phyloP scores from a whole-genome alignment of 30 jellyfish, hydroid and myxozoan genomes.

The Catostylus mosaicus region DNA sequence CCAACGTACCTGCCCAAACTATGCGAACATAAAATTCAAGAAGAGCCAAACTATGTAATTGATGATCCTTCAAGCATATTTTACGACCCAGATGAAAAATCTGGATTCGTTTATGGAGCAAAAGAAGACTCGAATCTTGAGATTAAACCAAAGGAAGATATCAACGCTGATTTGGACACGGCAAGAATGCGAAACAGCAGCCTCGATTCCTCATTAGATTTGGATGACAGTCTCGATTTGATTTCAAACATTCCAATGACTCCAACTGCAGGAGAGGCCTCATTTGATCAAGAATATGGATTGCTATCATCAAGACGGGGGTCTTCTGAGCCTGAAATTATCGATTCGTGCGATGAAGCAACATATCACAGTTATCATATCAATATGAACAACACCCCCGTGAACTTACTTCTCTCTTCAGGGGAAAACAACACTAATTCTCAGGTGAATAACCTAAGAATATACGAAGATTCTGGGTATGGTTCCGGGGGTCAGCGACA shows the following conservation, averaged over 20 bases:
- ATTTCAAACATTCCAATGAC: constrained; percentile 61
- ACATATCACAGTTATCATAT: constrained; percentile 37
- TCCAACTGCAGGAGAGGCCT: constrained; percentile 48
- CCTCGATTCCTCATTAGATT: constrained; percentile 69
- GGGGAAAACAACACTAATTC: constrained; percentile 35
- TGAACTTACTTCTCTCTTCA: constrained; percentile 44
- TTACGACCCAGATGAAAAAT: constrained; percentile 96
- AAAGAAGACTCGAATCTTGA: constrained; percentile 29
- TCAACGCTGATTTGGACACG: not conserved
- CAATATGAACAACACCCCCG: constrained; percentile 45
- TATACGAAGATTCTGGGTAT: constrained; percentile 90
- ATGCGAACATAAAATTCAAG: constrained; percentile 88
- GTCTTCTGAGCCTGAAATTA: constrained; percentile 62
- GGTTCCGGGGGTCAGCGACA: constrained; percentile 73
- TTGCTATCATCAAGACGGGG: constrained; percentile 38
- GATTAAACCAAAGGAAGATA: constrained; percentile 31
- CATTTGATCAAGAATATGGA: constrained; percentile 65
- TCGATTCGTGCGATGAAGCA: constrained; percentile 61
- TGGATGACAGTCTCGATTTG: constrained; percentile 94
- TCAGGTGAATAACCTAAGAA: constrained; percentile 53
- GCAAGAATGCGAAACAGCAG: constrained; percentile 34
- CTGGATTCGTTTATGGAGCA: constrained; percentile 91
- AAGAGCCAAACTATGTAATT: constrained; percentile 69
- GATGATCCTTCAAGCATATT: constrained; percentile 99
- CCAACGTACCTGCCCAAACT: constrained; percentile 67